Conservation (phyloP, 1,140 invertebrate species). For the Andricus grossulariae region DNA sequence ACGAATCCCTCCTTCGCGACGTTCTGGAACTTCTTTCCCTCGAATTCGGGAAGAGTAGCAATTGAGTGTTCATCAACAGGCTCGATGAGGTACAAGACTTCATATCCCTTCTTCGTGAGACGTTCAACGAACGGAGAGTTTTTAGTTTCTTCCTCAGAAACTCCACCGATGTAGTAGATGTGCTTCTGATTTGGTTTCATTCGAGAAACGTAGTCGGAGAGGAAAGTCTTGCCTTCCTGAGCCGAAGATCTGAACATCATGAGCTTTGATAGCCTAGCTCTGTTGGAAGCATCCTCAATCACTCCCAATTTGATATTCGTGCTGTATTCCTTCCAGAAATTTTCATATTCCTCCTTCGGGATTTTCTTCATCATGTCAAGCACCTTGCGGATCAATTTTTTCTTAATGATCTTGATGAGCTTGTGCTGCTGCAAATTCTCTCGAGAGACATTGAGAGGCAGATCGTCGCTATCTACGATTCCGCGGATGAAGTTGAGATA, state of each 20-base stretch:
- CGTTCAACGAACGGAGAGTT: slow-evolving; percentile 97
- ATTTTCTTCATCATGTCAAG: slow-evolving; percentile 99
- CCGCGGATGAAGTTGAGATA: slow-evolving; percentile 96
- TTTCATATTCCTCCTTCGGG: slow-evolving; percentile 91
- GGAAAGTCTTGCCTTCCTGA: slow-evolving; percentile 81
- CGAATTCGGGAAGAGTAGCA: slow-evolving; percentile 98
- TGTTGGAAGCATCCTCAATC: slow-evolving; percentile 98
- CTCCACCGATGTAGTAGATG: slow-evolving; percentile 98
- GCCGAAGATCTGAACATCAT: slow-evolving; percentile 93
- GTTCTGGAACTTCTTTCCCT: slow-evolving; percentile 99
- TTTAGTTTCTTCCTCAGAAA: slow-evolving; percentile 90
- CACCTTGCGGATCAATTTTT: slow-evolving; percentile 98
- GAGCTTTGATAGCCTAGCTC: slow-evolving; percentile 95
- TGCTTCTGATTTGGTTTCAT: slow-evolving; percentile 98
- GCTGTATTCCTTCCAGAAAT: slow-evolving; percentile 99
- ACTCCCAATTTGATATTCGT: slow-evolving; percentile 98
- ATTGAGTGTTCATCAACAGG: slow-evolving; percentile 99
- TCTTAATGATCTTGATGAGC: slow-evolving; percentile 98
- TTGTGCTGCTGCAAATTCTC: slow-evolving; percentile 99
- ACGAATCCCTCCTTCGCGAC: slow-evolving; percentile 98
- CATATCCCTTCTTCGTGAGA: slow-evolving; percentile 94
- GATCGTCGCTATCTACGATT: slow-evolving; percentile 99
- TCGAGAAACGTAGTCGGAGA: slow-evolving; percentile 93
- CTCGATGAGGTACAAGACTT: slow-evolving; percentile 96
- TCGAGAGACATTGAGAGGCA: slow-evolving; percentile 98